Percentiles rank a stretch among this genome's conserved stretches.
These are phyloP conservation scores for Pipistrellus kuhlii DNA, from an alignment of 2,797 vertebrate species.

Conservation along the genomic window DNA sequence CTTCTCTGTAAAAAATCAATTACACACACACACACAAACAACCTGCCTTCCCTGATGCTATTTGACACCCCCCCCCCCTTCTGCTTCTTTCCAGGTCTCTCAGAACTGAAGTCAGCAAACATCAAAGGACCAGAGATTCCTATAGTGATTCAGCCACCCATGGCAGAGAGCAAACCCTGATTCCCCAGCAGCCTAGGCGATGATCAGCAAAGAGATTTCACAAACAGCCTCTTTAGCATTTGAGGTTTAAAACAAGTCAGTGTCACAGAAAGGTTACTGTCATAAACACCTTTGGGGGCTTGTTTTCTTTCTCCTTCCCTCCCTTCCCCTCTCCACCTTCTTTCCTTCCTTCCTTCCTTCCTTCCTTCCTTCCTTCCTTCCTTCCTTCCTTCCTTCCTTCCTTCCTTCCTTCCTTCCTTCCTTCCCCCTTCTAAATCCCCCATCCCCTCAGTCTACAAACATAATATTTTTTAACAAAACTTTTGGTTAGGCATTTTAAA, in stretches of 20 bases:
- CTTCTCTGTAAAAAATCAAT: too few species aligned
- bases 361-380: too few species aligned
- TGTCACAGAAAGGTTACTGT: slow-evolving; percentile 52
- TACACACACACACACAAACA: too few species aligned
- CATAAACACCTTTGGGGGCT: slow-evolving; percentile 34
- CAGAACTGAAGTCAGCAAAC: slow-evolving; percentile 69
- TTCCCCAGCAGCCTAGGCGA: slow-evolving; percentile 60
- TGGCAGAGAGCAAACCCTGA: slow-evolving; percentile 63
- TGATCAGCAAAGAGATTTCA: slow-evolving; percentile 48
- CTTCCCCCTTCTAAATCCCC: neutral
- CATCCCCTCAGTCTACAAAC: neutral
- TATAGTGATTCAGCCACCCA: slow-evolving; percentile 65
- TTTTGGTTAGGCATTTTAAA: slow-evolving; percentile 46
- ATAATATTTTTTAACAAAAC: neutral
- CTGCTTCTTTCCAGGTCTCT: slow-evolving; percentile 67
- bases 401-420: too few species aligned
- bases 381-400: too few species aligned
- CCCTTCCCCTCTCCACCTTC: too few species aligned
- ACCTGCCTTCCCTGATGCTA: slow-evolving; percentile 21
- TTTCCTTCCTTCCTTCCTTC: fast-evolving
- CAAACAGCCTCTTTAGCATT: slow-evolving; percentile 61
- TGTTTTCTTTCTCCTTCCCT: neutral
- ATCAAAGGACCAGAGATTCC: slow-evolving; percentile 75
- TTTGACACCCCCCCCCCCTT: slow-evolving; percentile 58
- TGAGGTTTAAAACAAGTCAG: slow-evolving; percentile 38